Evolutionary conservation across 2,888 invertebrate species (phyloP).

Genomic region (Thalpophila matura): DNA sequence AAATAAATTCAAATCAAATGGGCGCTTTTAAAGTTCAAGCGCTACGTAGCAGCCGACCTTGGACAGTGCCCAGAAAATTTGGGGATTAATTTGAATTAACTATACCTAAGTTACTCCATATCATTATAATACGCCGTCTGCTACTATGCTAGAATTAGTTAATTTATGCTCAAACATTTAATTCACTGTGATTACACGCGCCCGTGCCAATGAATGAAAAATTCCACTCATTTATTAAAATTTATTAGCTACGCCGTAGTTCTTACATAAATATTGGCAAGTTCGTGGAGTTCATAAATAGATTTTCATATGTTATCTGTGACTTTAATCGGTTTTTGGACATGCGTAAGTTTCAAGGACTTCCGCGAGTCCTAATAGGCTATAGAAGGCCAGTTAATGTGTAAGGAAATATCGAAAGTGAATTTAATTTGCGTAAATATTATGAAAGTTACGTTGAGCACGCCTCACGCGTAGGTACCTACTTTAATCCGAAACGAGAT

Average conservation of each 20-base stretch:
- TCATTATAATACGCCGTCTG: slow-evolving; percentile 62
- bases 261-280: slow-evolving; percentile 33
- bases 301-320: slow-evolving; percentile 8
- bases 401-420: slow-evolving; percentile 52
- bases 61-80: slow-evolving; percentile 65
- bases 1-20: slow-evolving; percentile 72
- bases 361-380: background rate
- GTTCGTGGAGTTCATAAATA: slow-evolving; percentile 22
- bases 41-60: slow-evolving; percentile 74
- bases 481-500: slow-evolving; percentile 37
- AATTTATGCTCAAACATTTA: slow-evolving; percentile 67
- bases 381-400: slow-evolving; percentile 1
- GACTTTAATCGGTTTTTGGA: background rate
- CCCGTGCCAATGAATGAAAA: slow-evolving; percentile 70
- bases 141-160: slow-evolving; percentile 67
- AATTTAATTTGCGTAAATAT: slow-evolving; percentile 52
- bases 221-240: slow-evolving; percentile 53
- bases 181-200: slow-evolving; percentile 53
- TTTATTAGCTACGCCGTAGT: slow-evolving; percentile 27
- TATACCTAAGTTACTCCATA: slow-evolving; percentile 44
- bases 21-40: slow-evolving; percentile 67
- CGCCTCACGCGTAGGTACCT: slow-evolving; percentile 39
- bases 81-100: slow-evolving; percentile 66
- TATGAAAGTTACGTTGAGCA: slow-evolving; percentile 55
- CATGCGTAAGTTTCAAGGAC: slow-evolving; percentile 11